Evolutionary conservation across 2,888 invertebrate genomes (phyloP).

Genomic region (Anarsia innoxiella): DNA sequence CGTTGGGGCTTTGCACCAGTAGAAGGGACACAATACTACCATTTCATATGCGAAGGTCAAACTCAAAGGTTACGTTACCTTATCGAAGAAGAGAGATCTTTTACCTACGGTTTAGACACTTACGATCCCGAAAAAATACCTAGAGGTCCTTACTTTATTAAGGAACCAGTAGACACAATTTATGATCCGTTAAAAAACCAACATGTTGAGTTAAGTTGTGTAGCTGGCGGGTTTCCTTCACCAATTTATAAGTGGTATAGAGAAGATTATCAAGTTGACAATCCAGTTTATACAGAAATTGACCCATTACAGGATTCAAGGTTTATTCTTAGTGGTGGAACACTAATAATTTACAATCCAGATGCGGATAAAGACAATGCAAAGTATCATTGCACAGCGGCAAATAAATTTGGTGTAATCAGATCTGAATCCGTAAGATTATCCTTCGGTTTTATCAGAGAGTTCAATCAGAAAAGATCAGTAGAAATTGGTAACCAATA

Average conservation of each 20-base stretch:
- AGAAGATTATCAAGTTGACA: slow-evolving; percentile 89
- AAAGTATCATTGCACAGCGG: slow-evolving; percentile 92
- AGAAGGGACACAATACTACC: slow-evolving; percentile 82
- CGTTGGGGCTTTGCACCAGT: slow-evolving; percentile 91
- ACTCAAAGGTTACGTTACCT: slow-evolving; percentile 82
- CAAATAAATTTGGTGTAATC: slow-evolving; percentile 92
- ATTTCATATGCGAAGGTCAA: slow-evolving; percentile 93
- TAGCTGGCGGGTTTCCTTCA: slow-evolving; percentile 91
- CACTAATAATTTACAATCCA: slow-evolving; percentile 90
- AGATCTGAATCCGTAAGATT: slow-evolving; percentile 91
- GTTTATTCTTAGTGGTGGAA: slow-evolving; percentile 93
- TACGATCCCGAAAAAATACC: slow-evolving; percentile 87
- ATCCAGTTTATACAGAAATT: slow-evolving; percentile 81
- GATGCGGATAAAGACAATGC: slow-evolving; percentile 88
- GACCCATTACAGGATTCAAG: slow-evolving; percentile 84
- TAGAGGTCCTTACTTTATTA: slow-evolving; percentile 90
- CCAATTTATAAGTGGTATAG: slow-evolving; percentile 93
- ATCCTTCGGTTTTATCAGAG: slow-evolving; percentile 92
- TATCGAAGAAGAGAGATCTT: slow-evolving; percentile 83
- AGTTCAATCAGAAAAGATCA: slow-evolving; percentile 91
- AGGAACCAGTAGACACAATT: slow-evolving; percentile 87
- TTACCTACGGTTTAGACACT: slow-evolving; percentile 90
- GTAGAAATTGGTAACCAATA: slow-evolving; percentile 90
- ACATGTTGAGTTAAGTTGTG: slow-evolving; percentile 85
- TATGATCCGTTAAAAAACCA: slow-evolving; percentile 87